Base-by-base conservation (phyloP, 2,797 vertebrate species). In the Mormyrus proboscirostris region DNA sequence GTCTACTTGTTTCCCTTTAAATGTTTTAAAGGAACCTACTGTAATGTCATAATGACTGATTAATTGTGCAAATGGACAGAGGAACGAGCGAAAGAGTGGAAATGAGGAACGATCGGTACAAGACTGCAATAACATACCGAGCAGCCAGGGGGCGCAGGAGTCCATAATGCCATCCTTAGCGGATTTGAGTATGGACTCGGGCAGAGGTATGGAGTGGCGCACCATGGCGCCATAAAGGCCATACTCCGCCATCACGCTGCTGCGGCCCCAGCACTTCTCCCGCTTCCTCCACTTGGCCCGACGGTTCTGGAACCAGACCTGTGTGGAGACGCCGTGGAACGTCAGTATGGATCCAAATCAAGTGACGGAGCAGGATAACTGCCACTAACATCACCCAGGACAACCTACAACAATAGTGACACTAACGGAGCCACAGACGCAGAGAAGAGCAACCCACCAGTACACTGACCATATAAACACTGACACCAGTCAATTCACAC, bases 241-340 rank as follows among this genome's bases (percentile, higher is more conserved):
- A 0, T 99, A 99, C 91, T 99, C 98, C 0, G 98, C 98, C 98
- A 99, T 99, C 90, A 99, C 98, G 0, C 98, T 99, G 96, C 98
- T 99, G 38, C 98, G 96, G 57, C 98, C 98, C 98, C 98, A 99
- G 92, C 98, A 99, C 91, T 99, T 99, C 95, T 99, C 98, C 41
- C 98, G 95, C 94, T 99, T 99, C 94, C 98, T 97, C 98, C 98
- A 99, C 89, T 99, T 99, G 92, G 98, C 98, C 83, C 98, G 94
- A 69, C 98, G 97, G 92, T 99, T 99, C 96, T 99, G 98, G 95
- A 99, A 99, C 98, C 98, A 99, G 29, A 99, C 98, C 98, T 99
- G 94, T 25, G 50, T 41, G 38, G 16, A 51, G 50, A 86, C 49
- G 2, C 84, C 25, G 19, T 55, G 25, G 44, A 19, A 50, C 41